phyloP scores from a whole-genome alignment of 2,113 vertebrate genomes.

The Uropsilus gracilis region DNA sequence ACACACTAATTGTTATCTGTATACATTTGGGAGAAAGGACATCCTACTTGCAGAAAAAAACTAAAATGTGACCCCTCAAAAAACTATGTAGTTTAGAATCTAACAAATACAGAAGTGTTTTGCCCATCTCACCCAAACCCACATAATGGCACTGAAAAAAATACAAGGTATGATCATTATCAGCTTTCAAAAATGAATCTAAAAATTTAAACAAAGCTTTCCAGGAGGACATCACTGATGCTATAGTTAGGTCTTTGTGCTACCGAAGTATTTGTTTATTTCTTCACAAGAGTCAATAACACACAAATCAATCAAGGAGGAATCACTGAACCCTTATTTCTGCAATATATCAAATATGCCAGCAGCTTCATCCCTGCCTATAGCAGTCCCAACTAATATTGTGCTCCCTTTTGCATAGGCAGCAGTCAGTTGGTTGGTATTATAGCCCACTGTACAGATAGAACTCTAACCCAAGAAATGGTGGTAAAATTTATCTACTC shows the following conservation, averaged over 20 bases:
- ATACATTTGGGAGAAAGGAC: background rate
- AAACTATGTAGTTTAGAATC: background rate
- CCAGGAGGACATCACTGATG: background rate
- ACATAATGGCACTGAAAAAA: background rate
- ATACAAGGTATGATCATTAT: background rate
- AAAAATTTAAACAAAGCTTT: constrained; percentile 12
- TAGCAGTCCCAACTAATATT: background rate
- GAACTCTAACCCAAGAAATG: background rate
- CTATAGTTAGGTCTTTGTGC: background rate
- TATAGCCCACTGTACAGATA: background rate
- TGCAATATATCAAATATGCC: background rate
- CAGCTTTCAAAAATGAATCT: background rate
- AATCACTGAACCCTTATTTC: background rate
- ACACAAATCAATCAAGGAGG: background rate
- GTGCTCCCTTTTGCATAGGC: background rate
- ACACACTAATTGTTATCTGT: background rate
- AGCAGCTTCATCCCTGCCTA: background rate
- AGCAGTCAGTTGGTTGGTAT: background rate
- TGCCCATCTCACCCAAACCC: background rate
- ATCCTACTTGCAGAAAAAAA: background rate
- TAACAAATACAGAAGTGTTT: background rate
- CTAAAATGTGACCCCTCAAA: background rate
- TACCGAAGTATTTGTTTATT: background rate
- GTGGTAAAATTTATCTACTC: background rate
- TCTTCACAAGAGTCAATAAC: background rate